Evolutionary conservation across 2,113 vertebrate genomes (phyloP).

Genomic region (Charina bottae): DNA sequence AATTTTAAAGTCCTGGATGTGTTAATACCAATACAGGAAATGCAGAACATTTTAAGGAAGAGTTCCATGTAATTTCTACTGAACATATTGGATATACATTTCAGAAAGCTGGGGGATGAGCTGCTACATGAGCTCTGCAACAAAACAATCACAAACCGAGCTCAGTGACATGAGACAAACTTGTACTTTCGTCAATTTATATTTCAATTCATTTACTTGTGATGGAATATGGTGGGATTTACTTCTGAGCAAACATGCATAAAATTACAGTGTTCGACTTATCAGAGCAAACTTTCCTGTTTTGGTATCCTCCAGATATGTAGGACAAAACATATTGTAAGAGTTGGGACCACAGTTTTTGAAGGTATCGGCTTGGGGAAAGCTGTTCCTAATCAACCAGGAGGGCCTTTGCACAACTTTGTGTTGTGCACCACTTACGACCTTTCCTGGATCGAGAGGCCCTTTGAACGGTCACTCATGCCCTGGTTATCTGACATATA

Average conservation of each 20-base stretch:
- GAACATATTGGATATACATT: not conserved
- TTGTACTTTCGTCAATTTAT: not conserved
- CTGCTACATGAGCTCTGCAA: not conserved
- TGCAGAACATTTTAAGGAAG: not conserved
- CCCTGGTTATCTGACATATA: too few relatives aligned
- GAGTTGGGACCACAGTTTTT: not conserved
- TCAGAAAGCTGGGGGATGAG: not conserved
- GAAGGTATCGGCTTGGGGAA: not conserved
- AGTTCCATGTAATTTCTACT: not conserved
- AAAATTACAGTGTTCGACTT: not conserved
- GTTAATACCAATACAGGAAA: slow-evolving; percentile 11
- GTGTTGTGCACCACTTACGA: too few relatives aligned
- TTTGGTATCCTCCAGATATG: not conserved
- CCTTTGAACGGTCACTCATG: too few relatives aligned
- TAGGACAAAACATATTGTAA: not conserved
- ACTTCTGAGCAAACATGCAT: not conserved
- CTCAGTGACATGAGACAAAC: not conserved
- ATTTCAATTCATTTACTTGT: not conserved
- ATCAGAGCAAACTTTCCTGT: not conserved
- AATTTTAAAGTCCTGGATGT: not conserved
- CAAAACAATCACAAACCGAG: not conserved
- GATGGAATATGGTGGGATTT: not conserved
- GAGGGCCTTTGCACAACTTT: too few relatives aligned
- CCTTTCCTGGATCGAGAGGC: too few relatives aligned
- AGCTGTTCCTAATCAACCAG: not conserved